Conservation (phyloP, 2,888 invertebrate genomes). For the Embidobia sp. region DNA sequence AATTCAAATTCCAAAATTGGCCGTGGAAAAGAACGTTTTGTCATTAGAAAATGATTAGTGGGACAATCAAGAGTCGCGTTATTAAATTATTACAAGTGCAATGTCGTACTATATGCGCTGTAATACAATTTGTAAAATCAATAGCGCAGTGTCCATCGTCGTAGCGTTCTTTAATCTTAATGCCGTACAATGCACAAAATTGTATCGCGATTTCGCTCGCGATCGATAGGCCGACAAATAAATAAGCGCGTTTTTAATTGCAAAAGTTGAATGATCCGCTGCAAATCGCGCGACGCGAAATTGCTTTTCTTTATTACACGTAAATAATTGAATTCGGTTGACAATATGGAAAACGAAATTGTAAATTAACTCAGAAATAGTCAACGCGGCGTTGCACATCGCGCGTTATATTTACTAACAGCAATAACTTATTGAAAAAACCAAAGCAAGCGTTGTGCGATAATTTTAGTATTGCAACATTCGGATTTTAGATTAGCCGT, state of each 20-base stretch:
- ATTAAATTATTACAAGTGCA: conserved; percentile 55
- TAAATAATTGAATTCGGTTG: not conserved
- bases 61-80: conserved; percentile 15
- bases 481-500: conserved; percentile 24
- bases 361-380: conserved; percentile 13
- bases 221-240: not conserved
- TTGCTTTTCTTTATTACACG: too few species aligned
- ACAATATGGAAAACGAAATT: conserved; percentile 1
- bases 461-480: conserved; percentile 28
- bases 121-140: conserved; percentile 60
- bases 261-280: too few species aligned
- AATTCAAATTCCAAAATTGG: too few species aligned
- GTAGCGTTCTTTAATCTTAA: conserved; percentile 23
- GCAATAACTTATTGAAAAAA: conserved; percentile 23
- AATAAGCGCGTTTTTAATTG: not conserved
- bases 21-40: too few species aligned
- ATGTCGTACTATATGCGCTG: conserved; percentile 48
- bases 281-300: too few species aligned
- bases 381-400: conserved; percentile 1
- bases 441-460: conserved; percentile 17
- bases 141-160: conserved; percentile 38
- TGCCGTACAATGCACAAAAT: conserved; percentile 14
- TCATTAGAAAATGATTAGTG: too few species aligned
- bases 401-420: conserved; percentile 16
- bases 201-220: not conserved